phyloP scores from a whole-genome alignment of 2,888 invertebrate species.

The Eupithecia subumbrata region DNA sequence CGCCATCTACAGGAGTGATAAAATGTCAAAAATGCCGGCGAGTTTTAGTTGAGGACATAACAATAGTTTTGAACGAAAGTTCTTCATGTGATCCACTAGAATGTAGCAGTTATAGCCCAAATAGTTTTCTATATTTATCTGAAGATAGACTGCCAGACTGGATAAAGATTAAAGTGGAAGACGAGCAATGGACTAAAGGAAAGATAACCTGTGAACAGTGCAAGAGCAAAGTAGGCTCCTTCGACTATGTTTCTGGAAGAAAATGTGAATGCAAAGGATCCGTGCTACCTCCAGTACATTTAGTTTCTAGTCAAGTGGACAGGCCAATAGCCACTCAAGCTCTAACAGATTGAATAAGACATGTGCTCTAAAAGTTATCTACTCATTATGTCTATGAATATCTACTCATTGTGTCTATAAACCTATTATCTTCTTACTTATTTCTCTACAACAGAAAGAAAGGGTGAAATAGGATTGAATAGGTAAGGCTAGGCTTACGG shows the following conservation, averaged over 20 bases:
- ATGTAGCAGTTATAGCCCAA: constrained; percentile 65
- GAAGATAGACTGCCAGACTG: constrained; percentile 85
- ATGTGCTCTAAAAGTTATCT: background rate
- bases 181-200: constrained; percentile 87
- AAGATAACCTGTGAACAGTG: constrained; percentile 86
- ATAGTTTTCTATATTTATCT: constrained; percentile 76
- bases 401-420: background rate
- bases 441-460: background rate
- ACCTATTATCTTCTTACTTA: background rate
- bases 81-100: constrained; percentile 51
- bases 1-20: constrained; percentile 47
- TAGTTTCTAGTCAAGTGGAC: constrained; percentile 87
- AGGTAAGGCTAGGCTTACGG: background rate
- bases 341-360: background rate
- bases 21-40: constrained; percentile 80
- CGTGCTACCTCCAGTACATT: constrained; percentile 84
- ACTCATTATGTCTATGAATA: background rate
- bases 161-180: constrained; percentile 80
- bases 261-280: constrained; percentile 85
- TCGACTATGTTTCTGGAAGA: constrained; percentile 86
- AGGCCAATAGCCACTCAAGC: constrained; percentile 55
- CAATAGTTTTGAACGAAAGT: constrained; percentile 44
- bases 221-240: constrained; percentile 85
- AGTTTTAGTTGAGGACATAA: constrained; percentile 59
- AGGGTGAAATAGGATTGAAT: background rate